Evolutionary conservation across 2,113 vertebrate species (phyloP).

Genomic region (Rhizomys pruinosus): DNA sequence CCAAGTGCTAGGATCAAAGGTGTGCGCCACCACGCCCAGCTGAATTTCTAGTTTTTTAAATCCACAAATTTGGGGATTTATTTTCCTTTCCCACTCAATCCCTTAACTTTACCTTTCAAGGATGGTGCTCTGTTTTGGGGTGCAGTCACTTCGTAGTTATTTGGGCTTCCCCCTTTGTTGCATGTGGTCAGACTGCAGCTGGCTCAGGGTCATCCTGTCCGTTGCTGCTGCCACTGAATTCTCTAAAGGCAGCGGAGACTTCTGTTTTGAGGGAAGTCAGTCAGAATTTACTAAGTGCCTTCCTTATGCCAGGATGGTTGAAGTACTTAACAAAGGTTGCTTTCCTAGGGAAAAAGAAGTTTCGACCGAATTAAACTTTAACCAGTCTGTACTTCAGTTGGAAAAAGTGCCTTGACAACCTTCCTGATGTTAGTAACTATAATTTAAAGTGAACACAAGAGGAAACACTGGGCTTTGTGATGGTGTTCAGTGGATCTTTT

Average conservation of each 20-base stretch:
- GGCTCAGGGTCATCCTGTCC: neutral
- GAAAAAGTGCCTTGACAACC: neutral
- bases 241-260: neutral
- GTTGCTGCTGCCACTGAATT: neutral
- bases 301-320: neutral
- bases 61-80: neutral
- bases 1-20: too few relatives aligned
- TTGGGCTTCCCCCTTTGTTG: neutral
- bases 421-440: neutral
- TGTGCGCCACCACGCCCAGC: too few relatives aligned
- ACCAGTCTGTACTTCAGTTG: conserved; percentile 9
- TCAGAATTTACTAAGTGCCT: neutral
- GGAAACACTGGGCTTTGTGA: too few relatives aligned
- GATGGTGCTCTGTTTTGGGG: neutral
- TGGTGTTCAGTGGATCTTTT: neutral
- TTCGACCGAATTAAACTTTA: conserved; percentile 29
- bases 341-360: neutral
- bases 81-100: neutral
- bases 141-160: neutral
- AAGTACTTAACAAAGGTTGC: neutral
- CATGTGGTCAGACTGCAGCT: neutral
- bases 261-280: neutral
- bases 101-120: neutral
- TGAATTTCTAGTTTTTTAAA: neutral
- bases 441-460: neutral